Evolutionary conservation across 2,888 invertebrate species (phyloP).

Genomic region (Drosophila meridionalis): DNA sequence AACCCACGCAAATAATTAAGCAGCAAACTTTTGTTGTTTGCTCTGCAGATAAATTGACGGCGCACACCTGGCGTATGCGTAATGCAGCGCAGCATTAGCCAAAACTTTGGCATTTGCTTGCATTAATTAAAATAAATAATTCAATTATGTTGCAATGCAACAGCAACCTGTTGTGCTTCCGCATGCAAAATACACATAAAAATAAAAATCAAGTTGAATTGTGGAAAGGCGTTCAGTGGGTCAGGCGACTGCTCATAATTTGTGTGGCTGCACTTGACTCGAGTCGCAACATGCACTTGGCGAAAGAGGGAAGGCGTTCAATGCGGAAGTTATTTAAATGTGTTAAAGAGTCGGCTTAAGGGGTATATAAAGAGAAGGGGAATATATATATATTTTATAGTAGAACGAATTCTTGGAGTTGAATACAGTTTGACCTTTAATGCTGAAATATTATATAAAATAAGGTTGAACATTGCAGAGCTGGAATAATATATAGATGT

Average conservation of each 20-base stretch:
- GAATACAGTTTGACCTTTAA: no score
- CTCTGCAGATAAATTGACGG: constrained; percentile 44
- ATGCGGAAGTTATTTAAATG: no score
- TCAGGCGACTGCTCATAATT: constrained; percentile 45
- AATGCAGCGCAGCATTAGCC: constrained; percentile 22
- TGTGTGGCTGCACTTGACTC: constrained; percentile 17
- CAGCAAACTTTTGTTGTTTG: constrained; percentile 60
- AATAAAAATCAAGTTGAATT: background rate
- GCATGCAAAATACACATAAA: background rate
- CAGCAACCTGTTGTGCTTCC: background rate
- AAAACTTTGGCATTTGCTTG: constrained; percentile 18
- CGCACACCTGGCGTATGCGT: constrained; percentile 71
- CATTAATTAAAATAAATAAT: constrained; percentile 46
- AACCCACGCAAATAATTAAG: constrained; percentile 69
- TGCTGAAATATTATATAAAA: no score
- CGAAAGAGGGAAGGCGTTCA: background rate
- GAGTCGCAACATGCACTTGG: background rate
- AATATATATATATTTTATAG: background rate
- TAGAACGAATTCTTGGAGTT: no score
- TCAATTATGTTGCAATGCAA: constrained; percentile 12
- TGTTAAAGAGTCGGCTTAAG: background rate
- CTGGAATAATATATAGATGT: no score
- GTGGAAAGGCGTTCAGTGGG: constrained; percentile 11
- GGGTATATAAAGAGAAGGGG: background rate
- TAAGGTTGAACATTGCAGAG: no score